Percentiles rank a stretch among this genome's conserved stretches.
Conservation (phyloP, 2,888 invertebrate species). For the Keiferia lycopersicella region DNA sequence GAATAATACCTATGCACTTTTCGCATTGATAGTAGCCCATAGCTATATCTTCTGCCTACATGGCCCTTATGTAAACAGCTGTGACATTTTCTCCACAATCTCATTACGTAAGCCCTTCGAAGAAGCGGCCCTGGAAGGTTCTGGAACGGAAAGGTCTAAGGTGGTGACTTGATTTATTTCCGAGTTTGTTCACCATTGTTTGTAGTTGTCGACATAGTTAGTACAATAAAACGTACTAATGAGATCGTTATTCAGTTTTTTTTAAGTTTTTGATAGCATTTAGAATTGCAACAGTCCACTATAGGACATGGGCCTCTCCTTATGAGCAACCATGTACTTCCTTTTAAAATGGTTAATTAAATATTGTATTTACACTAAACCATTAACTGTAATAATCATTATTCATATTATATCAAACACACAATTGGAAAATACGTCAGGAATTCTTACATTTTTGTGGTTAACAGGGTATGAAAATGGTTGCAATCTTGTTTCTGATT, state of each 20-base stretch:
- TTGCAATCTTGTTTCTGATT: background rate
- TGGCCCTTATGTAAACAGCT: conserved; percentile 5
- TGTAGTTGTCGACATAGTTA: background rate
- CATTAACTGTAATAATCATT: too few relatives aligned
- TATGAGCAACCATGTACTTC: too few relatives aligned
- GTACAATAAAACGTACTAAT: background rate
- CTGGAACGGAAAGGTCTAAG: background rate
- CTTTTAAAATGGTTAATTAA: too few relatives aligned
- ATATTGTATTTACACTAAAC: too few relatives aligned
- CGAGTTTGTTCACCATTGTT: background rate
- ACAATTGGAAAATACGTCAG: background rate
- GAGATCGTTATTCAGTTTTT: background rate
- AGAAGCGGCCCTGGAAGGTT: background rate
- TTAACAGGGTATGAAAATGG: conserved; percentile 10
- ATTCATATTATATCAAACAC: background rate
- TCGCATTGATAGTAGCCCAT: too few relatives aligned
- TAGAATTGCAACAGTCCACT: background rate
- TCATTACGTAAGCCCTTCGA: background rate
- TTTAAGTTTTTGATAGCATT: background rate
- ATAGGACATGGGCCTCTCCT: too few relatives aligned
- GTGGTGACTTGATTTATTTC: too few relatives aligned
- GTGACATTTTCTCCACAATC: conserved; percentile 1
- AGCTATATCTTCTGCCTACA: background rate
- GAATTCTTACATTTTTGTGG: background rate
- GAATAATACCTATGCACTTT: too few relatives aligned